Conservation (phyloP, 2,888 invertebrate genomes). For the Aphidius colemani region DNA sequence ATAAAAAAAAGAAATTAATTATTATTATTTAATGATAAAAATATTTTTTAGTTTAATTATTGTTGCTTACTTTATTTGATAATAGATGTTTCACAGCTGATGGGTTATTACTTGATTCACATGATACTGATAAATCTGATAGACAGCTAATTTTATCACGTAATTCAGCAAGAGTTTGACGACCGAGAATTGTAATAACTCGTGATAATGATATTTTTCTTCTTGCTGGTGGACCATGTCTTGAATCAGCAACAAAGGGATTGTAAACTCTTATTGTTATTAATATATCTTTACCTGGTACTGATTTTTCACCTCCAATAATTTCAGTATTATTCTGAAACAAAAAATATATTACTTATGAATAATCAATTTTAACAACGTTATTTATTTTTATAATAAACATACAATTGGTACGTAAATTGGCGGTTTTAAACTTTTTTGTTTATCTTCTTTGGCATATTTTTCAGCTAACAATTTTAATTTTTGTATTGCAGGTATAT, state of each 20-base stretch:
- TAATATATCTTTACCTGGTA: constrained; percentile 57
- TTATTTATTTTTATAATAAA: constrained; percentile 15
- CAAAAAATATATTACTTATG: not conserved
- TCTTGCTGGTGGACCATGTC: constrained; percentile 28
- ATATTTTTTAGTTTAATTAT: constrained; percentile 9
- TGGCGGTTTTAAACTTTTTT: constrained; percentile 38
- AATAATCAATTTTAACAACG: too few species aligned
- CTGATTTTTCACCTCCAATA: constrained; percentile 13
- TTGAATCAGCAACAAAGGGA: constrained; percentile 53
- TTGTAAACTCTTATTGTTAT: constrained; percentile 62
- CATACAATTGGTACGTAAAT: constrained; percentile 49
- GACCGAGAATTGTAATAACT: constrained; percentile 70
- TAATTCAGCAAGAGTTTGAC: constrained; percentile 72
- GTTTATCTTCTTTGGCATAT: too few species aligned
- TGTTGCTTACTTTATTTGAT: constrained; percentile 29
- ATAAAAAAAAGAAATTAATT: constrained; percentile 35
- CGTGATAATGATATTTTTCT: constrained; percentile 48
- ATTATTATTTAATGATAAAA: constrained; percentile 9
- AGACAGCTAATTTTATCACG: constrained; percentile 77
- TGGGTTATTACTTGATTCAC: constrained; percentile 67
- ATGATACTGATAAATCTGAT: constrained; percentile 69
- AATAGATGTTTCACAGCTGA: constrained; percentile 43
- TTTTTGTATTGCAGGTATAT: too few species aligned
- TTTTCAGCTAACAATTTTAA: too few species aligned
- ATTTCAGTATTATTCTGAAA: constrained; percentile 40